Evolutionary conservation across 2,113 vertebrate genomes (phyloP).

Genomic region (Poecilia latipinna): DNA sequence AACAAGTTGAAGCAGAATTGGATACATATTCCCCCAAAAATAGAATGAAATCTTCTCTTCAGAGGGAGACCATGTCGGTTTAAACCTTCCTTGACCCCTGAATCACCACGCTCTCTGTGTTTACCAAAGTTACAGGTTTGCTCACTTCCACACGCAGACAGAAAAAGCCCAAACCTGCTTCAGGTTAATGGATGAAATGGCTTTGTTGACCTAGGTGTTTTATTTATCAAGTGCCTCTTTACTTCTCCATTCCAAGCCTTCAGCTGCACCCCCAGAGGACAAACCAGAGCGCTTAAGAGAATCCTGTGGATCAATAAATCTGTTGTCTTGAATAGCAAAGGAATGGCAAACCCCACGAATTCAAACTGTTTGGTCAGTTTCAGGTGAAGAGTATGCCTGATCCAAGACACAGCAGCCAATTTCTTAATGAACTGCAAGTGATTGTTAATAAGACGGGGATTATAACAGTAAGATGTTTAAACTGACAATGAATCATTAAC

Average conservation of each 20-base stretch:
- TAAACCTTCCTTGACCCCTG: constrained; percentile 39
- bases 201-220: constrained; percentile 80
- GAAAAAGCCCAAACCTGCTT: constrained; percentile 51
- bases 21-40: not conserved
- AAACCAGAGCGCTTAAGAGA: constrained; percentile 70
- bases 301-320: constrained; percentile 78
- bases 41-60: not conserved
- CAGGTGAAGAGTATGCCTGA: constrained; percentile 65
- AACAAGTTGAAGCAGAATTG: accelerated
- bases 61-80: not conserved
- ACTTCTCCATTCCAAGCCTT: constrained; percentile 69
- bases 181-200: constrained; percentile 79
- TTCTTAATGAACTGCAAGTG: constrained; percentile 1
- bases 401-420: constrained; percentile 41
- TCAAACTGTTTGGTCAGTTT: constrained; percentile 63
- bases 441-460: not conserved
- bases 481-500: constrained; percentile 13
- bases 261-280: constrained; percentile 78
- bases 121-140: constrained; percentile 57
- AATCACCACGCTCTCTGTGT: constrained; percentile 44
- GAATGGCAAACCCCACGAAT: constrained; percentile 65
- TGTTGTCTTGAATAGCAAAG: constrained; percentile 67
- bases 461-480: constrained; percentile 1
- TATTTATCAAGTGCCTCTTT: constrained; percentile 80
- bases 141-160: constrained; percentile 25